These are phyloP conservation scores for Hippocampus barbouri DNA, from an alignment of 2,113 vertebrate species.

Conservation along the genomic window DNA sequence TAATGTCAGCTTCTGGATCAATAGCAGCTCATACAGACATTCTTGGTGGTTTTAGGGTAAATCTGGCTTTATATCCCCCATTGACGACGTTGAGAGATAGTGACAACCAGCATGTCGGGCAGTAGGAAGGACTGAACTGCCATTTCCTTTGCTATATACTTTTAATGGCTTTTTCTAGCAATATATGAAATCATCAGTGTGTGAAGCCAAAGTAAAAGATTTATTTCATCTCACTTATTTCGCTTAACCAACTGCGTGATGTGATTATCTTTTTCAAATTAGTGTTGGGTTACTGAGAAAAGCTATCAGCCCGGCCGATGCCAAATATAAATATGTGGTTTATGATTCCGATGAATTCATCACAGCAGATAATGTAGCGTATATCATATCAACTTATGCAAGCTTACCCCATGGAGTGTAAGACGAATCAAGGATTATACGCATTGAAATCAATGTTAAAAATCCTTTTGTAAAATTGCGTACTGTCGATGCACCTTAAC, in stretches of 20 bases:
- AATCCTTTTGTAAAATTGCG: too few species aligned
- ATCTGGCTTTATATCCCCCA: slow-evolving; percentile 55
- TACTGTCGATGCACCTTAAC: too few species aligned
- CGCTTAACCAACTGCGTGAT: neutral
- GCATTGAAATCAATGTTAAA: too few species aligned
- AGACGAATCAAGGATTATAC: too few species aligned
- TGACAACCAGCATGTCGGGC: slow-evolving; percentile 48
- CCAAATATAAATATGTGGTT: neutral
- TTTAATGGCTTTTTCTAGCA: slow-evolving; percentile 43
- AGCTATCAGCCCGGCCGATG: neutral
- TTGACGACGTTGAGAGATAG: slow-evolving; percentile 64
- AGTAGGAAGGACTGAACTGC: slow-evolving; percentile 25
- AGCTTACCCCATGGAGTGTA: too few species aligned
- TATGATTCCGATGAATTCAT: too few species aligned
- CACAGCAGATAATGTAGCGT: too few species aligned
- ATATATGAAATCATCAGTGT: slow-evolving; percentile 22
- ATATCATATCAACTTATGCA: too few species aligned
- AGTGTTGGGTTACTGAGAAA: neutral
- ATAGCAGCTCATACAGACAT: slow-evolving; percentile 58
- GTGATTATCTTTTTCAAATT: neutral
- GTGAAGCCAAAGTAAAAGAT: slow-evolving; percentile 18
- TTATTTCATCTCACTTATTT: slow-evolving; percentile 9
- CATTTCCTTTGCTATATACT: slow-evolving; percentile 40
- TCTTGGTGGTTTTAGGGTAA: slow-evolving; percentile 49
- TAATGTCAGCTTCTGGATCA: slow-evolving; percentile 58